phyloP scores from a whole-genome alignment of 2,113 vertebrate species.

The Sus scrofa region DNA sequence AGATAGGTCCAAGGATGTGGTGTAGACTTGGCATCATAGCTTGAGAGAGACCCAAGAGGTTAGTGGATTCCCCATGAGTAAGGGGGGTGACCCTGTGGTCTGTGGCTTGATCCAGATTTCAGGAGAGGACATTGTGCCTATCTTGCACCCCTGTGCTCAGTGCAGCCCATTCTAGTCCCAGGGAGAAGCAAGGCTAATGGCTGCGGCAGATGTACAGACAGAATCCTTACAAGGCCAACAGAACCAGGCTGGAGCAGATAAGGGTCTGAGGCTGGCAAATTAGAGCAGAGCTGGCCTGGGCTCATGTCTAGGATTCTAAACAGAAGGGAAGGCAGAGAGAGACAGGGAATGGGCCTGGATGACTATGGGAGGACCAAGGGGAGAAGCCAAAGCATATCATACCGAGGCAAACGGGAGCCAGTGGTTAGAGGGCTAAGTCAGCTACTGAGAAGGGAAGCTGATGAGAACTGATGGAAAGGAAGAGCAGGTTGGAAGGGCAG shows the following conservation, averaged over 20 bases:
- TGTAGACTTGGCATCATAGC: neutral
- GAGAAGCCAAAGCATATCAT: neutral
- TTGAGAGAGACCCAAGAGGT: constrained; percentile 3
- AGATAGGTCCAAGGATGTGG: neutral
- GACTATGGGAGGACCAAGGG: neutral
- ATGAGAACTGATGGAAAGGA: neutral
- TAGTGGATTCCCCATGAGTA: neutral
- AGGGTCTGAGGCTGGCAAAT: neutral
- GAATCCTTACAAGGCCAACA: neutral
- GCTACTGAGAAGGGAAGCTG: neutral
- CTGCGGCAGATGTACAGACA: neutral
- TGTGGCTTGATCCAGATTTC: neutral
- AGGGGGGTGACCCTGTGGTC: neutral
- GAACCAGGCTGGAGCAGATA: neutral
- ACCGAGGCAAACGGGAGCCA: neutral
- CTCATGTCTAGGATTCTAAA: neutral
- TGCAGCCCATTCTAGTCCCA: neutral
- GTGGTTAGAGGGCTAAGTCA: neutral
- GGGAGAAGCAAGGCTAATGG: neutral
- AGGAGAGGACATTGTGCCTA: neutral
- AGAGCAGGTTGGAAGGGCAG: neutral
- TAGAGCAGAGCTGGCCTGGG: neutral
- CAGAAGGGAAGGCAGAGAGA: constrained; percentile 13
- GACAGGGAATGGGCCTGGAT: neutral
- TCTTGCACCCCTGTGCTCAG: neutral